phyloP scores from a whole-genome alignment of 2,888 invertebrate species.

The Omphaloscelis lunosa region DNA sequence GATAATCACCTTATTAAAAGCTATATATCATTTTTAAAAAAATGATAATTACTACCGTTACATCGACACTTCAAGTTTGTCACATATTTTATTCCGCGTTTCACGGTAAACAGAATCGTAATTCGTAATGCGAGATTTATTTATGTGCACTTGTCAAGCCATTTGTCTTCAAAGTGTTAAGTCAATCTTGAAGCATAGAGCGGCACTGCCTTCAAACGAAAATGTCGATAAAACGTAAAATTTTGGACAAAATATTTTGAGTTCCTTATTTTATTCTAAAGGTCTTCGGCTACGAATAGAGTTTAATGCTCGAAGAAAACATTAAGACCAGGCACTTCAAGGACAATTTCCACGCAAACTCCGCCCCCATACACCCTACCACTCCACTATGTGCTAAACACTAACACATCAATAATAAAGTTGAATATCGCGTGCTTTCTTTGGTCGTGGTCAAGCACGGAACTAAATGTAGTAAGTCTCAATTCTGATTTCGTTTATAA shows the following conservation, averaged over 20 bases:
- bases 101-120: constrained; percentile 28
- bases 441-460: no score
- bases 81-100: constrained; percentile 55
- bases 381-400: no score
- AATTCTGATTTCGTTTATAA: no score
- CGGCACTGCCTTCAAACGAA: not conserved
- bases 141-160: constrained; percentile 17
- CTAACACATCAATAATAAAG: no score
- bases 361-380: no score
- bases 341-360: no score
- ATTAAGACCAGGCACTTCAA: no score
- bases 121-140: constrained; percentile 44
- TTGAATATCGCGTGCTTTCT: no score
- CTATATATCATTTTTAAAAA: not conserved
- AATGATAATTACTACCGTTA: constrained; percentile 25
- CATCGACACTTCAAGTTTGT: constrained; percentile 43
- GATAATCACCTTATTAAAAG: constrained; percentile 24
- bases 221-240: not conserved
- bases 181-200: not conserved
- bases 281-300: not conserved
- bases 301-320: not conserved
- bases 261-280: not conserved
- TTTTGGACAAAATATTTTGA: not conserved
- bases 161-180: constrained; percentile 4
- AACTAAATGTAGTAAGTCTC: no score